These are phyloP conservation scores for Caprella mutica DNA, from an alignment of 2,888 invertebrate species.

Conservation along the genomic window DNA sequence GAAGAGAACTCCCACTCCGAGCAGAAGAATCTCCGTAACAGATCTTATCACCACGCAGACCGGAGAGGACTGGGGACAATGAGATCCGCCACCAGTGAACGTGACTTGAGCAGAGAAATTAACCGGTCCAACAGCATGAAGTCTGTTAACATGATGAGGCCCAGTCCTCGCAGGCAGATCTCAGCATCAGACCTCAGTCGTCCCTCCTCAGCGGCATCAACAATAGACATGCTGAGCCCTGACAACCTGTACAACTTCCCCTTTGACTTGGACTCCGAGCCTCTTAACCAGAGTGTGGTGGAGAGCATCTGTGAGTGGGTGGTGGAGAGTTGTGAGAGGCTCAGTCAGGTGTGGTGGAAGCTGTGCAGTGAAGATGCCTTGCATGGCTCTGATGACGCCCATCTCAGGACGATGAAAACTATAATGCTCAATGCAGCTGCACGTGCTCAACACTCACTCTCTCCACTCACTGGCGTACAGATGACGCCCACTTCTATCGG, in stretches of 20 bases:
- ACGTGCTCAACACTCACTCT: slow-evolving; percentile 29
- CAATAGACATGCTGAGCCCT: slow-evolving; percentile 29
- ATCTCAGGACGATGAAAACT: slow-evolving; percentile 29
- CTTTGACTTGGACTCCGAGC: slow-evolving; percentile 27
- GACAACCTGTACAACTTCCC: slow-evolving; percentile 26
- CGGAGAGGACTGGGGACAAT: slow-evolving; percentile 15
- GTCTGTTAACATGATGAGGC: slow-evolving; percentile 8
- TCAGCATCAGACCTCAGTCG: slow-evolving; percentile 27
- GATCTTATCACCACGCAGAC: slow-evolving; percentile 17
- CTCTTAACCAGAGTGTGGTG: slow-evolving; percentile 27
- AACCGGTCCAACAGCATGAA: slow-evolving; percentile 26
- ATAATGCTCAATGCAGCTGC: slow-evolving; percentile 29
- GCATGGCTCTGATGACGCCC: slow-evolving; percentile 19
- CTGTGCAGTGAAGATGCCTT: slow-evolving; percentile 16
- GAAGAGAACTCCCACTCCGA: slow-evolving; percentile 30
- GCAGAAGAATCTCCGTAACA: slow-evolving; percentile 22
- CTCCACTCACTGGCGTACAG: slow-evolving; percentile 28
- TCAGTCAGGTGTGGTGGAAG: slow-evolving; percentile 32
- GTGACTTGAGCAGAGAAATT: too few species aligned
- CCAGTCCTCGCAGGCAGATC: slow-evolving; percentile 3
- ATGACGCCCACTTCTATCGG: neutral
- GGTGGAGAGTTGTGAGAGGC: slow-evolving; percentile 30
- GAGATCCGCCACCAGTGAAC: too few species aligned
- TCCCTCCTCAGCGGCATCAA: slow-evolving; percentile 32
- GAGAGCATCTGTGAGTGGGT: slow-evolving; percentile 34